Base-by-base conservation (phyloP, 35 echinoderm and acorn worm genomes). In the Holothuria glaberrima region DNA sequence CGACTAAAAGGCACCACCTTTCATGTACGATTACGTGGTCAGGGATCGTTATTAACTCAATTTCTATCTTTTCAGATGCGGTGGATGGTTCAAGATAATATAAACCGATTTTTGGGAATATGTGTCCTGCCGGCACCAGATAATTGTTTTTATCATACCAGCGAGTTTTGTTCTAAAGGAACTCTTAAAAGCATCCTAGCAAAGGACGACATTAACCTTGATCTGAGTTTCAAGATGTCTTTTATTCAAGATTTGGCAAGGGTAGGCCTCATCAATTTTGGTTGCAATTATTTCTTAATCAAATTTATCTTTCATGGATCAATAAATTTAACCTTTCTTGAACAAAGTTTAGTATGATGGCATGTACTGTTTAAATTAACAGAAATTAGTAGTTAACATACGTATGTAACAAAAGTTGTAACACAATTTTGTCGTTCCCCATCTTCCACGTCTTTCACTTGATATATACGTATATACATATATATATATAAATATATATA, bases 201-300 rank as follows among this genome's bases (percentile, higher is more conserved):
- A 10, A 98, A 94, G 52, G 96, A 98, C 82, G 96, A 98, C 28
- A 85, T 98, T 68, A 92, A 92, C 32, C 82, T 98, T 24, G 96
- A 98, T 71, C 88, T 94, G 0, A 98, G 92, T 68, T 98, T 98
- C 75, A 94, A 98, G 59, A 68, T 94, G 61, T 98, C 96, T 0
- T 94, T 98, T 60, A 94, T 98, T 16, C 72, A 92, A 36, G 95
- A 98, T 48, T 33, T 98, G 24, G 90, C 95, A 27, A 98, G 90
- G 85, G 96, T 98, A 93, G 7, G 36, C 2, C 2, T 41, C 36
- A 54, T 54, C 13, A 54, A 54, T 54, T 70, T 70, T 41, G 36
- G 67, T 35, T 70, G 12, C 12, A 70, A 9, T 35, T 77, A 22
- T 77, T 45, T 30, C 33, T 19, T 70, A 35, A 70, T 70, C 0